A percentile compares a stretch with the other conserved stretches of the same genome.
Evolutionary conservation across 2,113 vertebrate species (phyloP).

Genomic region (Nothocercus nigrocapillus): DNA sequence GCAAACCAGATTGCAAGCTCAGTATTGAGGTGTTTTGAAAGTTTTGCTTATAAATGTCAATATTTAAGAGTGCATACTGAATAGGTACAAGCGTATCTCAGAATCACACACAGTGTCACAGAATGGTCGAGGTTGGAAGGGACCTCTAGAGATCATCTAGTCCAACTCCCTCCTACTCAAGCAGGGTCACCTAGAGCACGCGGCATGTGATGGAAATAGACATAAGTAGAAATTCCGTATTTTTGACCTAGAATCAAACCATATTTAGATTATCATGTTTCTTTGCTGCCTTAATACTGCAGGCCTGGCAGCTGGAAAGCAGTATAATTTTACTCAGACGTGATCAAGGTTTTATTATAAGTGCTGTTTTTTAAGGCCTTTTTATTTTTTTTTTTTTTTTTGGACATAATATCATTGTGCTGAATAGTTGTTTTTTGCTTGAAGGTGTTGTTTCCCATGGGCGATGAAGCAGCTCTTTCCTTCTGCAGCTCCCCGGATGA

Average conservation of each 20-base stretch:
- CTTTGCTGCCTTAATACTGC: not conserved
- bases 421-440: conserved; percentile 59
- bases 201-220: too few relatives aligned
- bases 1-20: not conserved
- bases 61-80: not conserved
- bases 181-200: too few relatives aligned
- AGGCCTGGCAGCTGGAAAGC: not conserved
- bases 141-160: too few relatives aligned
- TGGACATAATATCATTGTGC: not conserved
- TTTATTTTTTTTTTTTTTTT: not conserved
- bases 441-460: conserved; percentile 63
- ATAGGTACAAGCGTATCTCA: not conserved
- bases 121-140: too few relatives aligned
- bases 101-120: too few relatives aligned
- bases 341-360: not conserved
- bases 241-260: not conserved
- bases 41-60: not conserved
- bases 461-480: conserved; percentile 56
- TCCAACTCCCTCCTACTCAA: too few relatives aligned
- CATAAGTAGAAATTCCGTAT: not conserved
- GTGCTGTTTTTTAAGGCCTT: not conserved
- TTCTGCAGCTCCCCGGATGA: conserved; percentile 64
- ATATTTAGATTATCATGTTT: not conserved
- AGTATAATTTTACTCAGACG: not conserved
- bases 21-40: not conserved